Base-by-base conservation (phyloP, 2,113 vertebrate genomes). In the Dipodomys ordii region DNA sequence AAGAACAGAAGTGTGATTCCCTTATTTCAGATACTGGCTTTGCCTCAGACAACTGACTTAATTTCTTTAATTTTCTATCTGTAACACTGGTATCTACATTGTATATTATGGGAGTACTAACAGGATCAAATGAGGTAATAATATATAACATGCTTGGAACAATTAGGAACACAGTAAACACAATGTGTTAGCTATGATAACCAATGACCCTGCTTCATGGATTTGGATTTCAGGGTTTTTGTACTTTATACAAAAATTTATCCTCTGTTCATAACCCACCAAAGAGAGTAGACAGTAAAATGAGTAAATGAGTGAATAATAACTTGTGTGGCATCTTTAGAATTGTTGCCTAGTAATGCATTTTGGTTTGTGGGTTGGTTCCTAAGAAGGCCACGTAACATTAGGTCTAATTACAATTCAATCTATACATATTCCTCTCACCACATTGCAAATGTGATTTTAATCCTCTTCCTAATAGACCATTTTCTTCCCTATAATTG, bases 281-380 rank as follows among this genome's bases (percentile, higher is more conserved):
- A 16, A n/a, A 19, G 32, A 92, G 30, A 78, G 9, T 23, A 88
- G 88, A 90, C 25, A 49, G 4, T 62, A 19, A 49, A 62, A 22
- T 65, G 78, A 7, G 3, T 90, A 78, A 69, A 12, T 62, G 74
- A 53, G 25, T 83, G 35, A 78, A 6, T 57, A 53, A 8, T 46
- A 49, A 62, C 19, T 79, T 90, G 30, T 0, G 0, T 27, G 7
- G 4, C 81, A 32, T 23, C 64, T 87, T 92, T 67, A 92, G 65
- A 73, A 60, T 62, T 65, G 62, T 74, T 35, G 49, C 49, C 65
- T 15, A 32, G 28, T n/a, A 89, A 46, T 44, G 44, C 39, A 67
- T 79, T 62, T 78, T 93, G 53, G 5, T 73, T 83, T 94, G 35
- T 81, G 57, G 32, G 20, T 82, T 91, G 7, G 2, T 82, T 96